Base-by-base conservation (phyloP, 2,113 vertebrate species). In the Ciconia maguari region DNA sequence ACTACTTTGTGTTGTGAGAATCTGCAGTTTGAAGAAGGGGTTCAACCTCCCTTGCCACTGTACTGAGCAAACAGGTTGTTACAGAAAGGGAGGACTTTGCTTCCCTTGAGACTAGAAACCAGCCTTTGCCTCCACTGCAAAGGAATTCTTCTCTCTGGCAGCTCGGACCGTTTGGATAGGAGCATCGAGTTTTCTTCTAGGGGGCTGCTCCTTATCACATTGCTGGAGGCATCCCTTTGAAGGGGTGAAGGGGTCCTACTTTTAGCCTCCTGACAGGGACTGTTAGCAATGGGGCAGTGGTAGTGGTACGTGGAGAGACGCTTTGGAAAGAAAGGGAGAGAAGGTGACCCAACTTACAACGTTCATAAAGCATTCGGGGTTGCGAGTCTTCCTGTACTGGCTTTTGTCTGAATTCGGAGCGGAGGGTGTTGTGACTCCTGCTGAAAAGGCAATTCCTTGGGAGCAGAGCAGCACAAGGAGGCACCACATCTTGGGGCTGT, bases 401-500 rank as follows among this genome's bases (percentile, higher is more conserved):
- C 22, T 76, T 36, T 83, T 78, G 65, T 79, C 87, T 57, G 5
- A 57, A 19, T 29, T 62, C 13, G 13, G n/a, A 46, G 17, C 0
- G n/a, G 11, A 66, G 41, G 16, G 25, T 55, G 27, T 6, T 61
- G n/a, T 41, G 68, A 92, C 66, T 65, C 88, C 92, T 25, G 30
- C 61, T 55, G 66, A 84, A 48, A 74, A 91, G 64, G 16, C 19
- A 27, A 91, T 44, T 89, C 41, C 94, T 15, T 96, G 96, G 83
- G 42, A 87, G 52, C 86, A 95, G 48, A 94, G 81, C 74, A 96
- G 77, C 36, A 90, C 0, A 2, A 97, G 44, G 44, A 96, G 76
- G 18, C 36, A 41, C 92, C 87, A 82, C 97, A 97, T 97, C 76
- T 42, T 52, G 38, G 41, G 36, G 38, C 97, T 97, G 91, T 70